phyloP scores from a whole-genome alignment of 2,113 vertebrate genomes.

The Cheilinus undulatus region DNA sequence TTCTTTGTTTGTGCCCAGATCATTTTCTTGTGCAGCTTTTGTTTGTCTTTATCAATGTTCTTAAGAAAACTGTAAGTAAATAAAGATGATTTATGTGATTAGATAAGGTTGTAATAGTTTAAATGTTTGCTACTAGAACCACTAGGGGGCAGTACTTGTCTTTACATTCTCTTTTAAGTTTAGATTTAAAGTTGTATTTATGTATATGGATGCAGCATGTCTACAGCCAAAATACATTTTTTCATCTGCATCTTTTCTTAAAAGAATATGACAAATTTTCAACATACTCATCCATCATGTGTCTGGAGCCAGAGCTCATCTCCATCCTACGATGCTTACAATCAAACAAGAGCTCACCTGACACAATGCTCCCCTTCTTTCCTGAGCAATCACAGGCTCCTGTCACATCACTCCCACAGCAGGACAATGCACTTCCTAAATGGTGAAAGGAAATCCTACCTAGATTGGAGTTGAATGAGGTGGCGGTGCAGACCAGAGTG shows the following conservation, averaged over 20 bases:
- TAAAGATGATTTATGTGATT: constrained; percentile 54
- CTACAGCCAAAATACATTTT: background rate
- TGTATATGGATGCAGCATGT: background rate
- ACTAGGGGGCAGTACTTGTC: constrained; percentile 56
- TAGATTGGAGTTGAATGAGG: constrained; percentile 73
- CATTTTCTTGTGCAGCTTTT: constrained; percentile 13
- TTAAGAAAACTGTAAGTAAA: constrained; percentile 54
- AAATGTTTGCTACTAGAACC: background rate
- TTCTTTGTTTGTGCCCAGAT: constrained; percentile 4
- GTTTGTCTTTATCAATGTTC: constrained; percentile 60
- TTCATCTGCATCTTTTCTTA: background rate
- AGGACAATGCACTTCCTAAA: constrained; percentile 79
- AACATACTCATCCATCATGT: constrained; percentile 4
- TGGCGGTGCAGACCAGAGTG: constrained; percentile 42
- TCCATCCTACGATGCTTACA: constrained; percentile 30
- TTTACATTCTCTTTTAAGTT: background rate
- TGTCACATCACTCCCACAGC: constrained; percentile 75
- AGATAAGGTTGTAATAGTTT: background rate
- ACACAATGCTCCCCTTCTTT: constrained; percentile 77
- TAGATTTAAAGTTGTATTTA: background rate
- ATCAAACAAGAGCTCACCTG: constrained; percentile 64
- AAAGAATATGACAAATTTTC: constrained; percentile 4
- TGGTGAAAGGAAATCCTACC: constrained; percentile 79
- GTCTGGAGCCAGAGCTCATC: constrained; percentile 65
- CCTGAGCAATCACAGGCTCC: constrained; percentile 64